Conservation (phyloP, 2,888 invertebrate species). For the Epirrhoe tristata region DNA sequence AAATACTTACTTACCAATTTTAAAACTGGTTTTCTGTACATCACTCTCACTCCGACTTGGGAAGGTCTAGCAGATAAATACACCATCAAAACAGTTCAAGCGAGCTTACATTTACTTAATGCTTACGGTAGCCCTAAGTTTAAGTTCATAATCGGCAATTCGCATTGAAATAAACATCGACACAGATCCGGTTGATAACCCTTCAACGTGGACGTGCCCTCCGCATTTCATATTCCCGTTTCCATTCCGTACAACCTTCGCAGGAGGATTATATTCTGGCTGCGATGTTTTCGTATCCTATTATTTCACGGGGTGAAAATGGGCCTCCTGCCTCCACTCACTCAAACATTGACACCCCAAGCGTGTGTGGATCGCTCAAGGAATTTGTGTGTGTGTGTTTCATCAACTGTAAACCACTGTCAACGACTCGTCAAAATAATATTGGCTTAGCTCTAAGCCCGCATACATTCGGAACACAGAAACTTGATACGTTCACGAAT, state of each 20-base stretch:
- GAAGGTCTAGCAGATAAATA: background rate
- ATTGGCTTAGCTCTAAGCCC: constrained; percentile 77
- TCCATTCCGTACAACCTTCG: constrained; percentile 82
- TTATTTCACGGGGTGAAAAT: constrained; percentile 85
- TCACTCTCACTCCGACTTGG: background rate
- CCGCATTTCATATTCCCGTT: constrained; percentile 84
- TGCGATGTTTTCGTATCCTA: constrained; percentile 85
- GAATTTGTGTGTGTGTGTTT: constrained; percentile 72
- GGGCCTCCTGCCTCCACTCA: constrained; percentile 79
- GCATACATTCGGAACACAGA: constrained; percentile 67
- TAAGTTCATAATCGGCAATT: constrained; percentile 42
- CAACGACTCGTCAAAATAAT: constrained; percentile 85
- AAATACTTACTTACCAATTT: background rate
- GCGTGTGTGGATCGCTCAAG: constrained; percentile 49
- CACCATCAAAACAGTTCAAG: constrained; percentile 25
- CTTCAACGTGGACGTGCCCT: constrained; percentile 80
- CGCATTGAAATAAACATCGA: constrained; percentile 63
- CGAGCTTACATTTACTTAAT: constrained; percentile 8
- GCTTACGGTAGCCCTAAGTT: constrained; percentile 8
- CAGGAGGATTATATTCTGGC: constrained; percentile 84
- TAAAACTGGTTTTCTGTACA: background rate
- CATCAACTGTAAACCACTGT: constrained; percentile 83
- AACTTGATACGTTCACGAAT: constrained; percentile 75
- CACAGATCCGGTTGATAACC: constrained; percentile 76
- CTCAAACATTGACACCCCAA: constrained; percentile 66